These are phyloP conservation scores for Mamestra configurata DNA, from an alignment of 1,140 invertebrate genomes.

Conservation along the genomic window DNA sequence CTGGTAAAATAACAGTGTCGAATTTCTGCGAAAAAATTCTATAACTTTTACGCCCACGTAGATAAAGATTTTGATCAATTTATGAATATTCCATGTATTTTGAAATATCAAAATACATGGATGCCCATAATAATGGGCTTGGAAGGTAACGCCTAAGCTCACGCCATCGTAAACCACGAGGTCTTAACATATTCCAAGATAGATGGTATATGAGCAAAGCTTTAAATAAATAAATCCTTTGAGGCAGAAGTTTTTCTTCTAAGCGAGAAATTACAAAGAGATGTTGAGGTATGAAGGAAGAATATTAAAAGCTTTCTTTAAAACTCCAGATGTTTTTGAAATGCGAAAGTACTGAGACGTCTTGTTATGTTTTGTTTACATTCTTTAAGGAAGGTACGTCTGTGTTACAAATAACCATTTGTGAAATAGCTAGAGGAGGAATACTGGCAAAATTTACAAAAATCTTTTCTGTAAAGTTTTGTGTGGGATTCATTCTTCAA, in stretches of 20 bases:
- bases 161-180: background rate
- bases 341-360: background rate
- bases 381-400: too few relatives aligned
- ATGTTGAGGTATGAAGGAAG: background rate
- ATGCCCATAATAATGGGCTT: too few relatives aligned
- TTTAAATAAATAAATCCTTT: background rate
- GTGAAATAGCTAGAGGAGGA: too few relatives aligned
- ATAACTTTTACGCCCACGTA: too few relatives aligned
- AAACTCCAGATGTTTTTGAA: background rate
- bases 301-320: background rate
- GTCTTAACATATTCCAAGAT: background rate
- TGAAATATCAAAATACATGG: too few relatives aligned
- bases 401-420: too few relatives aligned
- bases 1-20: background rate
- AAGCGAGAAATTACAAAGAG: background rate
- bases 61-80: background rate
- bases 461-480: too few relatives aligned
- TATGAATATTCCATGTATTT: background rate
- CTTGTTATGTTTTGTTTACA: background rate
- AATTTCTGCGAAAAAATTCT: background rate
- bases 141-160: background rate
- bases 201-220: background rate
- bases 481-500: too few relatives aligned
- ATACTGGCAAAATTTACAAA: too few relatives aligned
- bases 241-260: background rate